Percentiles rank a stretch among this genome's conserved stretches.
phyloP scores from a whole-genome alignment of 2,113 vertebrate species.

The Centropristis striata region DNA sequence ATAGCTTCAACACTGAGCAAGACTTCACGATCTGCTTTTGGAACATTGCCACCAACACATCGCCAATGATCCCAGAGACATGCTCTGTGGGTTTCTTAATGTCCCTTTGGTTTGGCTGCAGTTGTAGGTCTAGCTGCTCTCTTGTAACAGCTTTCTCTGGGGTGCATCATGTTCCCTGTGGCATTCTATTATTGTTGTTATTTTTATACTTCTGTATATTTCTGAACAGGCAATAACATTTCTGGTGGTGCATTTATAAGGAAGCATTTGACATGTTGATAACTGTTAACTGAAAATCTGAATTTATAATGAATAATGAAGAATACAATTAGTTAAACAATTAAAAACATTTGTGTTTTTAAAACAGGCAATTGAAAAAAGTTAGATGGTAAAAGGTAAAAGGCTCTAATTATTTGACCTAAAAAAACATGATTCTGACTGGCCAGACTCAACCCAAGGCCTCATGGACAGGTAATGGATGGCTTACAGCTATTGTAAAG shows the following conservation, averaged over 20 bases:
- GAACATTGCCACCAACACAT: slow-evolving; percentile 14
- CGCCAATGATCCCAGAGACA: neutral
- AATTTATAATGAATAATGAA: too few relatives aligned
- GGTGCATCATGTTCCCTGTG: neutral
- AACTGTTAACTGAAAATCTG: too few relatives aligned
- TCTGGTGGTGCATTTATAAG: neutral
- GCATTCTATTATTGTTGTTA: neutral
- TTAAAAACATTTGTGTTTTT: too few relatives aligned
- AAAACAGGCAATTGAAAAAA: too few relatives aligned
- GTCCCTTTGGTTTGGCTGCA: neutral
- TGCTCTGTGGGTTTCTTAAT: neutral
- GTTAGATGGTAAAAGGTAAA: too few relatives aligned
- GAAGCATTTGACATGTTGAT: too few relatives aligned
- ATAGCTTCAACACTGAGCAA: neutral
- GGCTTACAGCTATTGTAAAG: too few relatives aligned
- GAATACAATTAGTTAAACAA: too few relatives aligned
- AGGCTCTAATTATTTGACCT: too few relatives aligned
- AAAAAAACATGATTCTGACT: too few relatives aligned
- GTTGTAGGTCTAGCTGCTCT: slow-evolving; percentile 1
- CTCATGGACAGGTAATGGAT: too few relatives aligned
- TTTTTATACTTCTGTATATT: neutral
- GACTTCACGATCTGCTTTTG: slow-evolving; percentile 2
- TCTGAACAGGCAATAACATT: neutral
- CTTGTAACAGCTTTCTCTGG: neutral
- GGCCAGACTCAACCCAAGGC: too few relatives aligned